These are phyloP conservation scores for Triplophysa bombifrons DNA, from an alignment of 2,797 vertebrate species.

Conservation along the genomic window DNA sequence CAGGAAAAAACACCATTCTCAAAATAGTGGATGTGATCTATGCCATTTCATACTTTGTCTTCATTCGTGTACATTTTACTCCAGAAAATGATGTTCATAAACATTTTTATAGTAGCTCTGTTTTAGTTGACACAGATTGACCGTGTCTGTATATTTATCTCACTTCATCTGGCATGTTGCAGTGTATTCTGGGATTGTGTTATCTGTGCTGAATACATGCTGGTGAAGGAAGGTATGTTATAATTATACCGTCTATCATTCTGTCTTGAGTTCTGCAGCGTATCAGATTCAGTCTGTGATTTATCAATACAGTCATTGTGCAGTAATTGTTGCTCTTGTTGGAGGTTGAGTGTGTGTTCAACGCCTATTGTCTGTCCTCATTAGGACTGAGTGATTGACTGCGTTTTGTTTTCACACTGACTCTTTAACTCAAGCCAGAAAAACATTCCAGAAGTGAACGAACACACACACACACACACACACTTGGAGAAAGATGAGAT, in stretches of 20 bases:
- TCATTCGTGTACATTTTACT: no score
- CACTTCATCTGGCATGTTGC: neutral
- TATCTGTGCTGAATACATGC: neutral
- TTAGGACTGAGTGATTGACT: conserved; percentile 5
- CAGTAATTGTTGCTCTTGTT: neutral
- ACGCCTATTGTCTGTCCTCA: conserved; percentile 20
- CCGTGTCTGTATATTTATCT: neutral
- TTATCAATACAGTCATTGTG: neutral
- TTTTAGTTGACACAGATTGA: no score
- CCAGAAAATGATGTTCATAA: no score
- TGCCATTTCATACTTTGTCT: no score
- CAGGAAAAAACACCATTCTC: no score
- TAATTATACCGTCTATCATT: neutral
- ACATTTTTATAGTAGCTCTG: no score
- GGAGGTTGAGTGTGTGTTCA: conserved; percentile 19
- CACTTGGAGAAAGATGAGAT: neutral
- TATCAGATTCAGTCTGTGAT: neutral
- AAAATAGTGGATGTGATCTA: no score
- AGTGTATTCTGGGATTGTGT: neutral
- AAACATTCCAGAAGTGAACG: conserved; percentile 41
- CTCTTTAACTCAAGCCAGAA: conserved; percentile 12
- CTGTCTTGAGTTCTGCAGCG: no score
- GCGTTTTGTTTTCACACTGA: conserved; percentile 16
- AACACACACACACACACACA: neutral
- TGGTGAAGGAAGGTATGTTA: neutral